These are phyloP conservation scores for Xanthia togata DNA, from an alignment of 2,888 invertebrate genomes.

Conservation along the genomic window DNA sequence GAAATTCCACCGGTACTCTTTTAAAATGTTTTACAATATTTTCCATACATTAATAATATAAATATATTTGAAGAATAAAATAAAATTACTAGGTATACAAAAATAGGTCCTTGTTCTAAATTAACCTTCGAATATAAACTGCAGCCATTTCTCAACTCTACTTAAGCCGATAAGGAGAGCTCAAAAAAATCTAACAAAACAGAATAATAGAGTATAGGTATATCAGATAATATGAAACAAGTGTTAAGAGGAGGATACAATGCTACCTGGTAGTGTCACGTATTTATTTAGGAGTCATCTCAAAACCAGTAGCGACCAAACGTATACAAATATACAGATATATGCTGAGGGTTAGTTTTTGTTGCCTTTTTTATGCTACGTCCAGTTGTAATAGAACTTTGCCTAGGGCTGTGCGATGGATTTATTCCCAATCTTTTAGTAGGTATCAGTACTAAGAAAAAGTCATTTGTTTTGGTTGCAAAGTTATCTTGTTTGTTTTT, in stretches of 20 bases:
- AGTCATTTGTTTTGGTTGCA: neutral
- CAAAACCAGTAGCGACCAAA: slow-evolving; percentile 89
- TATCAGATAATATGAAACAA: slow-evolving; percentile 89
- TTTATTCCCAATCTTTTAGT: slow-evolving; percentile 7
- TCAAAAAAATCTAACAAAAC: slow-evolving; percentile 47
- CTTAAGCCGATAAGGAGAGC: slow-evolving; percentile 28
- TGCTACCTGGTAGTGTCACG: slow-evolving; percentile 88
- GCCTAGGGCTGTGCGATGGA: slow-evolving; percentile 76
- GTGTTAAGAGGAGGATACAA: slow-evolving; percentile 84
- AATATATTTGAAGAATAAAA: no score
- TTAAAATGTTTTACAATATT: no score
- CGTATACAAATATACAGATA: slow-evolving; percentile 78
- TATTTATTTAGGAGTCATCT: slow-evolving; percentile 89
- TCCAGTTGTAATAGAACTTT: slow-evolving; percentile 84
- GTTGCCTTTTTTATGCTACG: slow-evolving; percentile 84
- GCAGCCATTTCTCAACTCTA: slow-evolving; percentile 35
- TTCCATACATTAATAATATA: no score
- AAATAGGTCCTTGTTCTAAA: neutral
- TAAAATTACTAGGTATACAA: neutral
- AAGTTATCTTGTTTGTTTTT: slow-evolving; percentile 12
- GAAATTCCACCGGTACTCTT: no score
- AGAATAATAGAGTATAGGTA: slow-evolving; percentile 73
- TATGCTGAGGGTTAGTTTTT: slow-evolving; percentile 84
- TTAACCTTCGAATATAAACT: neutral
- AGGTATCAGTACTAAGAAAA: slow-evolving; percentile 10